Conservation (phyloP, 2,888 invertebrate species). For the Phyllotreta striolata region DNA sequence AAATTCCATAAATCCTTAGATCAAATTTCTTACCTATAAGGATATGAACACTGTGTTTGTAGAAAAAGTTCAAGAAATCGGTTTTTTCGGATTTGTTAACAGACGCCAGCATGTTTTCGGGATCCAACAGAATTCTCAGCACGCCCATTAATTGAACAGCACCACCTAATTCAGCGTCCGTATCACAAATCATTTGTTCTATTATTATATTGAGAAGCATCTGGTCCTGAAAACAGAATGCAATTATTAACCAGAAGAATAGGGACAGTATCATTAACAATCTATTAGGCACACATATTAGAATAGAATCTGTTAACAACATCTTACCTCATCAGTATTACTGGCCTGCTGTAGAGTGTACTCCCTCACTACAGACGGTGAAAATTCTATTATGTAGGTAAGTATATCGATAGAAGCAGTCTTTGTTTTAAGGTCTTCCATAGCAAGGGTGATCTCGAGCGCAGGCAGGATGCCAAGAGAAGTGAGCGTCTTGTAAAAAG, state of each 20-base stretch:
- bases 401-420: slow-evolving; percentile 97
- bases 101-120: slow-evolving; percentile 96
- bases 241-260: too few species aligned
- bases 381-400: slow-evolving; percentile 97
- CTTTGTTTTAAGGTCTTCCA: slow-evolving; percentile 94
- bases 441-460: slow-evolving; percentile 87
- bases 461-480: slow-evolving; percentile 88
- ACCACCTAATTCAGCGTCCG: slow-evolving; percentile 96
- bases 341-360: slow-evolving; percentile 93
- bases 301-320: neutral
- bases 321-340: slow-evolving; percentile 83
- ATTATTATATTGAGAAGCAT: slow-evolving; percentile 96
- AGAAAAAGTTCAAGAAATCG: slow-evolving; percentile 98
- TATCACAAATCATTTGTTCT: slow-evolving; percentile 97
- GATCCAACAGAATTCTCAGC: slow-evolving; percentile 90
- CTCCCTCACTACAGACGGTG: slow-evolving; percentile 95
- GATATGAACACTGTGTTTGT: slow-evolving; percentile 97
- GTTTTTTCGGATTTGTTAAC: slow-evolving; percentile 96
- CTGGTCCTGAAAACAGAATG: slow-evolving; percentile 76
- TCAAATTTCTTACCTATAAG: slow-evolving; percentile 74
- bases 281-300: neutral
- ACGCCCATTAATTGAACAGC: slow-evolving; percentile 98
- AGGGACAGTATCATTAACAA: too few species aligned
- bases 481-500: slow-evolving; percentile 94
- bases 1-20: neutral